Evolutionary conservation across 2,113 vertebrate species (phyloP).

Genomic region (Corythoichthys intestinalis): DNA sequence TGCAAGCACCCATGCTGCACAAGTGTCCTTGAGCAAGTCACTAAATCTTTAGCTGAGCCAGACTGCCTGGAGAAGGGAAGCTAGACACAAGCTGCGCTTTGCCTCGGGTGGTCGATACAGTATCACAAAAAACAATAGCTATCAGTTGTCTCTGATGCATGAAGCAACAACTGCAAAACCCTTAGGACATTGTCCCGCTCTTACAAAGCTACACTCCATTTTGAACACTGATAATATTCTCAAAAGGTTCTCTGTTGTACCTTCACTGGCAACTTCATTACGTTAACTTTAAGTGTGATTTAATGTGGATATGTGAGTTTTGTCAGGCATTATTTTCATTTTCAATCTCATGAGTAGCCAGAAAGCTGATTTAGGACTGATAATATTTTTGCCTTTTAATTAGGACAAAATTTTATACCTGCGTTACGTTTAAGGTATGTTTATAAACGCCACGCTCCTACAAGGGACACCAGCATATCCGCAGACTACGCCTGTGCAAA

Average conservation of each 20-base stretch:
- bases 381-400: too few species aligned
- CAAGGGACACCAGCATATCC: too few species aligned
- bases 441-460: too few species aligned
- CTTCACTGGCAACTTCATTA: background rate
- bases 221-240: background rate
- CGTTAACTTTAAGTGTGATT: background rate
- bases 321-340: background rate
- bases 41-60: slow-evolving; percentile 28
- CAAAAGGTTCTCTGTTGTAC: background rate
- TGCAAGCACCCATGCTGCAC: slow-evolving; percentile 11
- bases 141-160: slow-evolving; percentile 28
- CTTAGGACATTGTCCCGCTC: slow-evolving; percentile 6
- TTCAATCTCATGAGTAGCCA: background rate
- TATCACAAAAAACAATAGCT: slow-evolving; percentile 29
- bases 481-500: too few species aligned
- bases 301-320: background rate
- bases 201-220: background rate
- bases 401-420: too few species aligned
- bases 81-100: slow-evolving; percentile 30
- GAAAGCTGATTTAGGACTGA: background rate
- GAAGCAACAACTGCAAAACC: slow-evolving; percentile 20
- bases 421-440: too few species aligned
- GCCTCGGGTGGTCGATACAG: slow-evolving; percentile 43
- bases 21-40: slow-evolving; percentile 53
- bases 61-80: slow-evolving; percentile 13